These are phyloP conservation scores for Pelobates fuscus DNA, from an alignment of 2,113 vertebrate genomes.

Conservation along the genomic window DNA sequence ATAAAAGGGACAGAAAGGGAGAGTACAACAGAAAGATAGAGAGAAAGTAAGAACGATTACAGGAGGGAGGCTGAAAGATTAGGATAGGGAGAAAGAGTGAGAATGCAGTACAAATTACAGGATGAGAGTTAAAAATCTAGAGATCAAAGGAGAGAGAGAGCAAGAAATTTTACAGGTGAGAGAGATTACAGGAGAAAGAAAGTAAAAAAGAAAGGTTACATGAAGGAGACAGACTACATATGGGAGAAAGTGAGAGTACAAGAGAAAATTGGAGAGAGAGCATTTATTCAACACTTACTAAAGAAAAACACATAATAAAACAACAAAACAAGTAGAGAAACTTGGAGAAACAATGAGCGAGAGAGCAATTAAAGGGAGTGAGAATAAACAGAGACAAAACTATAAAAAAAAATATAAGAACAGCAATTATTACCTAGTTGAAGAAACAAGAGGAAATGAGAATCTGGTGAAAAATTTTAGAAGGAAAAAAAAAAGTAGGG, in stretches of 20 bases:
- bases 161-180: neutral
- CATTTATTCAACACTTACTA: too few relatives aligned
- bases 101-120: neutral
- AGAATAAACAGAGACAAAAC: constrained; percentile 34
- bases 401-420: constrained; percentile 14
- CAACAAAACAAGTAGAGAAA: neutral
- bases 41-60: too few relatives aligned
- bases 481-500: too few relatives aligned
- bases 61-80: too few relatives aligned
- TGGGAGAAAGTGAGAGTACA: neutral
- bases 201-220: too few relatives aligned
- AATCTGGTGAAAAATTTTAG: too few relatives aligned
- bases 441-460: neutral
- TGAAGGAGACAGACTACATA: constrained; percentile 5
- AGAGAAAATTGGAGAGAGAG: neutral
- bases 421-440: neutral
- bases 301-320: constrained; percentile 11
- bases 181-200: constrained; percentile 3
- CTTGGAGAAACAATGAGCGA: neutral
- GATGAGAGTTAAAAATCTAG: constrained; percentile 1
- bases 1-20: neutral
- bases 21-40: too few relatives aligned
- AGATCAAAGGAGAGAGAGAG: neutral
- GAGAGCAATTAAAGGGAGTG: neutral
- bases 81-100: constrained; percentile 6